These are phyloP conservation scores for Chrysina gloriosa DNA, from an alignment of 2,888 invertebrate genomes.

Conservation along the genomic window DNA sequence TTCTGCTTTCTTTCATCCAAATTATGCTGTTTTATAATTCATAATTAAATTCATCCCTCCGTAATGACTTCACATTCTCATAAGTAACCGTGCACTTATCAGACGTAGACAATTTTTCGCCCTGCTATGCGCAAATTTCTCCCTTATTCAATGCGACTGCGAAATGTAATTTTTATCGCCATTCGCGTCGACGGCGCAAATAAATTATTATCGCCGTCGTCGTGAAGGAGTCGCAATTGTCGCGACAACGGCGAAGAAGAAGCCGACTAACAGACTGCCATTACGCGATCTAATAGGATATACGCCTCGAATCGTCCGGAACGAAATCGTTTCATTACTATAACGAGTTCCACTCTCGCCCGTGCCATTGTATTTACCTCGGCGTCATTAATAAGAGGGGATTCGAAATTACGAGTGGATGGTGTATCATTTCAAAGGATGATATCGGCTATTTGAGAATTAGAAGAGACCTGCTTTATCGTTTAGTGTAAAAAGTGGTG, in stretches of 20 bases:
- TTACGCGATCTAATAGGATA: conserved; percentile 59
- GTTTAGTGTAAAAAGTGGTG: too few relatives aligned
- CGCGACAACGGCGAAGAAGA: conserved; percentile 17
- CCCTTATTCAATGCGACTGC: too few relatives aligned
- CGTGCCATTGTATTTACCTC: conserved; percentile 58
- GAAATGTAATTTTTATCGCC: too few relatives aligned
- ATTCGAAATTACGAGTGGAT: conserved; percentile 59
- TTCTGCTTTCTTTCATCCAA: too few relatives aligned
- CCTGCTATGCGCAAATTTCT: too few relatives aligned
- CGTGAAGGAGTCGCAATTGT: conserved; percentile 38
- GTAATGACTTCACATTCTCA: too few relatives aligned
- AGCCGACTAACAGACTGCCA: conserved; percentile 50
- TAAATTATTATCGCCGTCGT: conserved; percentile 14
- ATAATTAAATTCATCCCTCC: too few relatives aligned
- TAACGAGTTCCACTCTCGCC: conserved; percentile 53
- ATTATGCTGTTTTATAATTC: too few relatives aligned
- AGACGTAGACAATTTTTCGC: too few relatives aligned
- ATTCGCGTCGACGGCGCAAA: too few relatives aligned
- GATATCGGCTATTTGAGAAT: conserved; percentile 33
- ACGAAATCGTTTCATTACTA: conserved; percentile 61
- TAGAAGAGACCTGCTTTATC: conserved; percentile 36
- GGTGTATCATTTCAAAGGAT: conserved; percentile 54
- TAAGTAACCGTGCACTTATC: too few relatives aligned
- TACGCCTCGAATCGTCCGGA: conserved; percentile 57
- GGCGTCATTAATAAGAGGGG: conserved; percentile 57